Evolutionary conservation across 2,113 vertebrate genomes (phyloP), one percentile per base, ranked within the genome.

Genomic region (Fulmarus glacialis): DNA sequence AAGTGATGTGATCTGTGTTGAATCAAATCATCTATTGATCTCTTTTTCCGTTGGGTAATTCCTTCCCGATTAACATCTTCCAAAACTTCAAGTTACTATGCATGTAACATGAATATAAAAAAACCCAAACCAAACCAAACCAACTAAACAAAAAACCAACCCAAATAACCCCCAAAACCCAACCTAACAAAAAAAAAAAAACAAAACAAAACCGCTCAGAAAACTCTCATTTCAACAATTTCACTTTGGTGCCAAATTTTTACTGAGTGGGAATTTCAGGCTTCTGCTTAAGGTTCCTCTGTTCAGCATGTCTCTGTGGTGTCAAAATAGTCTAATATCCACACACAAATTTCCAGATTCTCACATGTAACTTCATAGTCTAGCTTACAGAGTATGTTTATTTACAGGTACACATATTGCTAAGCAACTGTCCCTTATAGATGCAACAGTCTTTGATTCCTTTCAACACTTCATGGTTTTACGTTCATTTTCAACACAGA

Each of bases 371-470:
- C 48, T 66, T 82, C n/a, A 15, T 20, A 7, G 45, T 87, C 24
- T 15, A 40, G 17, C 3, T 91, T 68, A 29, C 32, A 36, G 45
- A n/a, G n/a, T 22, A 14, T 22, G 4, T 94, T 96, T 95, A 81
- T 95, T 97, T 97, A 87, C 75, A 77, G 53, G 30, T 72, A 24
- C 26, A 34, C 47, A 36, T 52, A 78, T 93, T 96, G 83, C 86
- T 97, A 88, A 94, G 94, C 58, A 82, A 74, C 91, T 87, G 58
- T 71, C 60, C 78, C 74, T 63, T 88, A 67, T 36, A 83, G 82
- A 72, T 89, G 43, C 64, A 88, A 47, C 27, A 68, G 68, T 59
- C 48, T 84, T 82, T 64, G 12, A 58, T 95, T 73, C 32, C 60
- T 97, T 96, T 96, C 84, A 95, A 47, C 85, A 87, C 89, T 67